These are phyloP conservation scores for Osmerus eperlanus DNA, from an alignment of 2,113 vertebrate species.

Conservation along the genomic window DNA sequence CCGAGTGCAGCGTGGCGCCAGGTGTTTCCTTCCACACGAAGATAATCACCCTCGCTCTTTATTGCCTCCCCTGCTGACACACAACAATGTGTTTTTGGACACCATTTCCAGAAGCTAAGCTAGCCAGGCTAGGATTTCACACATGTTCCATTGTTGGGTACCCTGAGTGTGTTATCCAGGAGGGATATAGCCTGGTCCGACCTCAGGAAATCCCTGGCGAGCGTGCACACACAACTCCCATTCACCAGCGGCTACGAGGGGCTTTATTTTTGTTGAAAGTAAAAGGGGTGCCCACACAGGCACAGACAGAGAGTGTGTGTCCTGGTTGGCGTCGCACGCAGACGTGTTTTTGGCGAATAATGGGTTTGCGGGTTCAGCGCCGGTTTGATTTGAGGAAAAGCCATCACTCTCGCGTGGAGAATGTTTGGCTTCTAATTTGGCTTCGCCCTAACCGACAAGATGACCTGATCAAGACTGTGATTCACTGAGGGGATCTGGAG, in stretches of 20 bases:
- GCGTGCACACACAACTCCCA: constrained; percentile 52
- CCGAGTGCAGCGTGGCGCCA: constrained; percentile 23
- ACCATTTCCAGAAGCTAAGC: constrained; percentile 31
- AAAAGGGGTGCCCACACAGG: constrained; percentile 20
- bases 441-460: constrained; percentile 38
- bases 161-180: constrained; percentile 23
- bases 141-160: constrained; percentile 42
- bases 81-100: constrained; percentile 52
- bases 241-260: constrained; percentile 38
- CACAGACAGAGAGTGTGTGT: background rate
- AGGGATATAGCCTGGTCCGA: constrained; percentile 41
- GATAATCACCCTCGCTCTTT: constrained; percentile 19
- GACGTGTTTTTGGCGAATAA: constrained; percentile 42
- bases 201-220: constrained; percentile 60
- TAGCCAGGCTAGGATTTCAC: constrained; percentile 40
- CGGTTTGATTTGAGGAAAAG: constrained; percentile 51
- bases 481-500: constrained; percentile 43
- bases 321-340: constrained; percentile 37
- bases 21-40: constrained; percentile 41
- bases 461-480: constrained; percentile 46
- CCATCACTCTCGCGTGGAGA: constrained; percentile 32
- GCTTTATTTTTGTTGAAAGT: constrained; percentile 50
- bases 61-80: constrained; percentile 18
- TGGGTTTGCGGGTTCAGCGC: constrained; percentile 47
- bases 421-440: constrained; percentile 59